These are phyloP conservation scores for Coregonus clupeaformis DNA, from an alignment of 2,113 vertebrate genomes.

Conservation along the genomic window DNA sequence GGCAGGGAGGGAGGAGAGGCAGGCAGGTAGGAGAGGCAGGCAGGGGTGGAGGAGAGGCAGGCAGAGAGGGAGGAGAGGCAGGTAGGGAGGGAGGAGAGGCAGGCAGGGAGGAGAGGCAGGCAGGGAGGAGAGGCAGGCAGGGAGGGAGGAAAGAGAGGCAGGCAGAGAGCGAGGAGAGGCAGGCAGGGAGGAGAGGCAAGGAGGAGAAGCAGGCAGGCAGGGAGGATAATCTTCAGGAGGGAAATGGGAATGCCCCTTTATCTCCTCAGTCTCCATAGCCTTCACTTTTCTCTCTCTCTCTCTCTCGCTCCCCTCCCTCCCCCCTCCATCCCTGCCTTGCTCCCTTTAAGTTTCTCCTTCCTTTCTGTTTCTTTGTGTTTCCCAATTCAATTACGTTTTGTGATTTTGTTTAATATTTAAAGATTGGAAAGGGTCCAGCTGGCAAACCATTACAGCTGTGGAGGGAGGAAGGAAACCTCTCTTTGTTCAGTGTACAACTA, in stretches of 20 bases:
- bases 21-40: too few relatives aligned
- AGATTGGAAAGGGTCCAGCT: neutral
- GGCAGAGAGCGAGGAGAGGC: too few relatives aligned
- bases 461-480: too few relatives aligned
- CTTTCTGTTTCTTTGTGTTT: neutral
- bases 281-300: slow-evolving; percentile 39
- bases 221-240: too few relatives aligned
- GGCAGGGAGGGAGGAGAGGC: too few relatives aligned
- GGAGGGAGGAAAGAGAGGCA: too few relatives aligned
- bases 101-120: too few relatives aligned
- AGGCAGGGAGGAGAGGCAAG: too few relatives aligned
- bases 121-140: slow-evolving; percentile 2
- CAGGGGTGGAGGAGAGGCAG: too few relatives aligned
- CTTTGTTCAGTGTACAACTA: neutral
- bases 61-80: too few relatives aligned
- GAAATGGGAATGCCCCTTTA: slow-evolving; percentile 45
- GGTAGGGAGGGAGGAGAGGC: too few relatives aligned
- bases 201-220: too few relatives aligned
- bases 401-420: neutral
- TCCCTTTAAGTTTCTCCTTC: neutral
- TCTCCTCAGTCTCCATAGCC: slow-evolving; percentile 33
- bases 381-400: neutral
- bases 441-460: neutral
- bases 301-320: neutral
- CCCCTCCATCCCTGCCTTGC: neutral